A percentile compares a stretch with the other conserved stretches of the same genome.
These are phyloP conservation scores for Calyptomena viridis DNA, from an alignment of 2,113 vertebrate species.

Conservation along the genomic window DNA sequence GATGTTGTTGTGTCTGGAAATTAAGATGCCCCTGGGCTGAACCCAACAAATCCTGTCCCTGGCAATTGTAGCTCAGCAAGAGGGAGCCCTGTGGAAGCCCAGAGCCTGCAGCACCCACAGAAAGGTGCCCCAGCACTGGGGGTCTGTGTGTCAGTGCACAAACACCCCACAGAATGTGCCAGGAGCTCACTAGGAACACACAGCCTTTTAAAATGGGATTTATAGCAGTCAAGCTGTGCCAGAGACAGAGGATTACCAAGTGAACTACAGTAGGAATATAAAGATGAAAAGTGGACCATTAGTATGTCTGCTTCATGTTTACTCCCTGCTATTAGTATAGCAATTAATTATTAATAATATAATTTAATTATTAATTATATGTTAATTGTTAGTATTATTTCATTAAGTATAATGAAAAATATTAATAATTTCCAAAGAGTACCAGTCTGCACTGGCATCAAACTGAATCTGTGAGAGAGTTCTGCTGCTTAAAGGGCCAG, in stretches of 20 bases:
- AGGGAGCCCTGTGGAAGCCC: neutral
- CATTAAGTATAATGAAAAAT: neutral
- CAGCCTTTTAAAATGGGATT: neutral
- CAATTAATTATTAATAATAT: neutral
- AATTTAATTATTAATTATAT: neutral
- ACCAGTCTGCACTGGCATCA: neutral
- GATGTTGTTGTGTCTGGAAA: neutral
- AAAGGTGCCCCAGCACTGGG: neutral
- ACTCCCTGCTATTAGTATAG: neutral
- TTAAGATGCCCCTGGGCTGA: neutral
- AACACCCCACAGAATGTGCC: neutral
- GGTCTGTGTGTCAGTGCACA: neutral
- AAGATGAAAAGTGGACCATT: neutral
- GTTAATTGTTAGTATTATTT: neutral
- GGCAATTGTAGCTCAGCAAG: neutral
- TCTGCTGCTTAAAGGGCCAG: neutral
- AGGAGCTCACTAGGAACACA: neutral
- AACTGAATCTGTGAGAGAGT: neutral
- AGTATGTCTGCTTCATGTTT: neutral
- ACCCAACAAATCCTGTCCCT: neutral
- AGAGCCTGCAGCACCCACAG: neutral
- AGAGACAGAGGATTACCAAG: neutral
- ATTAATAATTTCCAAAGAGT: neutral
- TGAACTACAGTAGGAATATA: accelerated
- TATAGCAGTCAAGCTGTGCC: neutral